Base-by-base conservation (phyloP, 2,797 vertebrate species). In the Mycteria americana region DNA sequence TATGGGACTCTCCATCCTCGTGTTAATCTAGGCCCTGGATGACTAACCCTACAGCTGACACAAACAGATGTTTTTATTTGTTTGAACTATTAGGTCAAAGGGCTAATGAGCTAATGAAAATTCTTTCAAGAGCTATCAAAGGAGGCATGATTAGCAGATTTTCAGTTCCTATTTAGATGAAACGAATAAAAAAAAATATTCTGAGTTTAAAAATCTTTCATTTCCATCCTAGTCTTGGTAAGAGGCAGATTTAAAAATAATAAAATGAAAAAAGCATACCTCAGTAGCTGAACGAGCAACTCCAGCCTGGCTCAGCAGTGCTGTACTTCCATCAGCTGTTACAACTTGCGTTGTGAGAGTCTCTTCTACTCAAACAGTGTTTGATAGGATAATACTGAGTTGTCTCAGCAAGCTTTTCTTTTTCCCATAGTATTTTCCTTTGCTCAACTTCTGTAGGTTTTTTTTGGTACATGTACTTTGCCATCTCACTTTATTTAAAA, bases 71-170 rank as follows among this genome's bases (percentile, higher is more conserved):
- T 85, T 93, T 92, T 76, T 93, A 96, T 97, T 95, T 95, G 95
- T 95, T 97, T 97, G 95, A 78, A 93, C 90, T 95, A 86, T 95
- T 93, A 94, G 95, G 94, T 94, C 93, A 95, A 95, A 91, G 97
- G 95, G 95, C 95, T 97, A 97, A 97, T 94, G 95, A 97, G 96
- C 93, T 97, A 97, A 97, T 85, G 95, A 97, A 96, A 97, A 93
- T 43, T 87, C 84, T 96, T 89, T 87, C 83, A 95, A 95, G 85
- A 95, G 63, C 92, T 88, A 86, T 93, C 91, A 74, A 94, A 94
- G 35, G 65, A 95, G 92, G 39, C 75, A 93, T 13, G n/a, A 96
- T 93, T 89, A 96, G 73, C 51, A 94, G 78, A 89, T 96, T 95
- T 97, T 95, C 90, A 94, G 60, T 95, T 57, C 48, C 70, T 68